Conservation (phyloP, 2,797 vertebrate genomes). For the Podargus strigoides region DNA sequence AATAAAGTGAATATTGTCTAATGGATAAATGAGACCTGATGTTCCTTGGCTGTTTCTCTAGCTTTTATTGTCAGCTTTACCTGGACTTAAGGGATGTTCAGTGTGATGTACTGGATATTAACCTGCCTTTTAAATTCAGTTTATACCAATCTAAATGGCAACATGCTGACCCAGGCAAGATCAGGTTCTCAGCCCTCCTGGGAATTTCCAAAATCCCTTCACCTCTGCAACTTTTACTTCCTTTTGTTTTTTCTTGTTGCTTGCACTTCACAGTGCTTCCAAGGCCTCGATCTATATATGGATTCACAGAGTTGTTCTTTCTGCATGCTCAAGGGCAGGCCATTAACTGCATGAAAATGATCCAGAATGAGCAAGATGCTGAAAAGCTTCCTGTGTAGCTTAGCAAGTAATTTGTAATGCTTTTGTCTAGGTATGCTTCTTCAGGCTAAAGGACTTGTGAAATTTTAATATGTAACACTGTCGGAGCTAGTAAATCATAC, state of each 20-base stretch:
- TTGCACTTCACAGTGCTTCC: not conserved
- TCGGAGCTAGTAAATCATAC: not conserved
- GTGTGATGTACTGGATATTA: not conserved
- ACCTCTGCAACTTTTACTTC: not conserved
- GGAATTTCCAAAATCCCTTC: not conserved
- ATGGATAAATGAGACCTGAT: not conserved
- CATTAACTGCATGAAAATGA: not conserved
- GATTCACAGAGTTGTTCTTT: not conserved
- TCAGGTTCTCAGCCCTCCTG: not conserved
- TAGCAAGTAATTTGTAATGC: not conserved
- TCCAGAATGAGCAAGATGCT: not conserved
- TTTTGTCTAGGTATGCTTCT: not conserved
- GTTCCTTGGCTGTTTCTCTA: not conserved
- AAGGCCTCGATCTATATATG: not conserved
- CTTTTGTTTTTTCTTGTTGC: not conserved
- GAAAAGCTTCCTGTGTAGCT: not conserved
- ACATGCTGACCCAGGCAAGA: not conserved
- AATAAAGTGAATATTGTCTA: not conserved
- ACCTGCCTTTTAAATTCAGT: not conserved
- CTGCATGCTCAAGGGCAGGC: not conserved
- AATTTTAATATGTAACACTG: not conserved
- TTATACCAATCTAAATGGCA: not conserved
- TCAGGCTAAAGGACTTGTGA: not conserved
- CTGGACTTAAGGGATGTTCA: not conserved
- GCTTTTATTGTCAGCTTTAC: not conserved